Percentiles rank a stretch among this genome's conserved stretches.
Conservation (phyloP, 2,113 vertebrate genomes). For the Theristicus caerulescens region DNA sequence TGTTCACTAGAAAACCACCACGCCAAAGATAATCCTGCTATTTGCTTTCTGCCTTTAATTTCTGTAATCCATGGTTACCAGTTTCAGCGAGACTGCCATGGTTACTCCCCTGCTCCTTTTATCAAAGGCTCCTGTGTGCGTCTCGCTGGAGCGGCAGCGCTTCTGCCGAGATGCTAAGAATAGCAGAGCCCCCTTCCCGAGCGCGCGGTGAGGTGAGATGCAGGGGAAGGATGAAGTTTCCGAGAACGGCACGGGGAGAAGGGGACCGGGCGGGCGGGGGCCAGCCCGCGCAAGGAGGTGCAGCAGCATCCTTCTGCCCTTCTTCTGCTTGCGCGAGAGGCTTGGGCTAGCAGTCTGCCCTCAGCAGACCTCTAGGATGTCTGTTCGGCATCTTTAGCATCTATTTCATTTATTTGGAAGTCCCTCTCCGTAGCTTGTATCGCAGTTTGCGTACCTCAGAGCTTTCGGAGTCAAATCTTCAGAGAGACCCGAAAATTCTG, state of each 20-base stretch:
- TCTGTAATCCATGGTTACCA: background rate
- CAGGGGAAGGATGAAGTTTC: background rate
- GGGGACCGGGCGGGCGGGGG: background rate
- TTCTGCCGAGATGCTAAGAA: background rate
- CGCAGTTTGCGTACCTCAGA: accelerated
- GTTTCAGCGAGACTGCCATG: background rate
- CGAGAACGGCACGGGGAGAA: background rate
- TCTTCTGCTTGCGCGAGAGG: background rate
- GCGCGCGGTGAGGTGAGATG: background rate
- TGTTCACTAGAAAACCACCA: background rate
- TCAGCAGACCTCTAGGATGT: background rate
- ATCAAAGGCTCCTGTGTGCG: background rate
- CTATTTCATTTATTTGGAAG: accelerated
- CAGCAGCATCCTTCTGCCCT: background rate
- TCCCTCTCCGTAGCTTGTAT: accelerated
- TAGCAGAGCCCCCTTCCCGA: background rate
- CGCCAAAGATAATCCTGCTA: background rate
- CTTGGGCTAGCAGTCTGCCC: background rate
- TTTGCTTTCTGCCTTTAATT: background rate
- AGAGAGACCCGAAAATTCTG: background rate
- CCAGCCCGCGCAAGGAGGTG: accelerated
- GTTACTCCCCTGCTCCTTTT: conserved; percentile 19
- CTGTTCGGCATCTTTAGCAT: background rate
- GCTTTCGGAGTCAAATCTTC: background rate
- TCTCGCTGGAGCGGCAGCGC: background rate